A percentile compares a stretch with the other conserved stretches of the same genome.
Evolutionary conservation across 2,113 vertebrate genomes (phyloP).

Genomic region (Hucho hucho): DNA sequence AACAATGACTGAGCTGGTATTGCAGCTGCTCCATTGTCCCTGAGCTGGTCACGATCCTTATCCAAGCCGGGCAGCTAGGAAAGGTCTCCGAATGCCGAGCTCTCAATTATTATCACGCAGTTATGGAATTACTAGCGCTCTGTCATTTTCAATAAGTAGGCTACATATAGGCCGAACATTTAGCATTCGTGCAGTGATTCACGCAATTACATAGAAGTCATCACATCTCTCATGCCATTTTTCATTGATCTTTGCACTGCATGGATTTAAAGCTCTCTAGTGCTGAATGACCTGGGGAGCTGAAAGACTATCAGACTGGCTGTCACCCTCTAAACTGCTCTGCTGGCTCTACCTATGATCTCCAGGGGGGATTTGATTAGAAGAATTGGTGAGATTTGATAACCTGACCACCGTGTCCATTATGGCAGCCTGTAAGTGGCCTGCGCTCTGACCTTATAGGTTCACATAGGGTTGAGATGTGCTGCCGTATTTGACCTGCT

Average conservation of each 20-base stretch:
- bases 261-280: not conserved
- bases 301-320: not conserved
- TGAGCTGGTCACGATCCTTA: not conserved
- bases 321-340: not conserved
- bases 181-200: too few species aligned
- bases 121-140: not conserved
- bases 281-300: not conserved
- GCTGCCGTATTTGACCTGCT: too few species aligned
- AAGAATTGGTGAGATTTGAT: too few species aligned
- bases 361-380: too few species aligned
- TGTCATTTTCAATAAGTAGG: not conserved
- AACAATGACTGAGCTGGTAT: not conserved
- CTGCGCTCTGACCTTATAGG: not conserved
- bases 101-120: not conserved
- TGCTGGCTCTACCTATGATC: too few species aligned
- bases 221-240: too few species aligned
- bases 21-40: conserved; percentile 3
- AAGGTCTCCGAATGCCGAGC: not conserved
- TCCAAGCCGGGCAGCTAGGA: not conserved
- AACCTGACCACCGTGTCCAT: too few species aligned
- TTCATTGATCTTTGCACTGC: too few species aligned
- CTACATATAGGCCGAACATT: too few species aligned
- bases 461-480: too few species aligned
- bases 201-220: not conserved
- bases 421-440: too few species aligned